These are phyloP conservation scores for Microcebus ravelobensis DNA, from an alignment of 2,113 vertebrate species.

Conservation along the genomic window DNA sequence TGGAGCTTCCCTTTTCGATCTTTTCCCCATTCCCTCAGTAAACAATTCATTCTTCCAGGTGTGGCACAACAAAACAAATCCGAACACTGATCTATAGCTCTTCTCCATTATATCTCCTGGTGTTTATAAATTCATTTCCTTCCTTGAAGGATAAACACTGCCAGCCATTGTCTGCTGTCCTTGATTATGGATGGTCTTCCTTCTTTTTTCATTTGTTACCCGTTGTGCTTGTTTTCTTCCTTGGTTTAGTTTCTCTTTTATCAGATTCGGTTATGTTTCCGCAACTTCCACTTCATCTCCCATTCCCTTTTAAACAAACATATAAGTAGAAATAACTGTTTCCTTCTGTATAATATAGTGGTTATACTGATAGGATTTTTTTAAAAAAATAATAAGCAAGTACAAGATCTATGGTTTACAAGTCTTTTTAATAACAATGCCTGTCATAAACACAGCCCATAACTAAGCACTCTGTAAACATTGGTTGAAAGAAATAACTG, in stretches of 20 bases:
- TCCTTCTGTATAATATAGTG: background rate
- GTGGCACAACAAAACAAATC: background rate
- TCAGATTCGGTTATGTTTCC: background rate
- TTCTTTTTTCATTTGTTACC: background rate
- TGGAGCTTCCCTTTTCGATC: background rate
- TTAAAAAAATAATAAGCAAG: background rate
- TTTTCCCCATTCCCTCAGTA: background rate
- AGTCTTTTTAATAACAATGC: background rate
- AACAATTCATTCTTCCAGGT: constrained; percentile 33
- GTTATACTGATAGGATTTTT: background rate
- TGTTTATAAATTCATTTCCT: background rate
- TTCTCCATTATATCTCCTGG: background rate
- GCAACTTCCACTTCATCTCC: background rate
- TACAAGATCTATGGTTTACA: background rate
- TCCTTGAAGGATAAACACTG: background rate
- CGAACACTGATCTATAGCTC: background rate
- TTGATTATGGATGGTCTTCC: background rate
- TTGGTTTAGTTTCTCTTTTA: background rate
- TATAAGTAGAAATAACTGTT: background rate
- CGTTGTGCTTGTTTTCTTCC: background rate
- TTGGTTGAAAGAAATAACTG: background rate
- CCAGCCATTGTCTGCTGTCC: background rate
- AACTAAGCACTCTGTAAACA: background rate
- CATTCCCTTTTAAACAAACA: background rate
- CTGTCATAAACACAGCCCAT: background rate